Percentiles rank a stretch among this genome's conserved stretches.
Evolutionary conservation across 2,888 invertebrate species (phyloP).

Genomic region (Thymelicus lineola): DNA sequence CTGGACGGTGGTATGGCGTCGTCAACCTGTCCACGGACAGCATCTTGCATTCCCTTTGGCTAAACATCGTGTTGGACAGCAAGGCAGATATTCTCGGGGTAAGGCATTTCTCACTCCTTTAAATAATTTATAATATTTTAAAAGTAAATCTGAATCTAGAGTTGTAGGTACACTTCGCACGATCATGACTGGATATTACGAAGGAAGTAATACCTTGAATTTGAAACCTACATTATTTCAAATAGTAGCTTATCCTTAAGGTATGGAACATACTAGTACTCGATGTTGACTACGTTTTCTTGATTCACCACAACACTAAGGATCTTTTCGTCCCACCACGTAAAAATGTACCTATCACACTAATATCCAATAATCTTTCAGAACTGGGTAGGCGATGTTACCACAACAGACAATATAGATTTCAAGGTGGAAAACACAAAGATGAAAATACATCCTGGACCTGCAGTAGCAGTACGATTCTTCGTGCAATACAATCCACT

Average conservation of each 20-base stretch:
- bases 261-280: too few relatives aligned
- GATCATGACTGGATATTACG: neutral
- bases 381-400: conserved; percentile 86
- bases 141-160: neutral
- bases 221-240: too few relatives aligned
- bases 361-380: conserved; percentile 49
- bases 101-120: conserved; percentile 51
- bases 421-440: conserved; percentile 85
- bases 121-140: too few relatives aligned
- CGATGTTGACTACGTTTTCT: too few relatives aligned
- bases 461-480: conserved; percentile 83
- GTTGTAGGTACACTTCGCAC: neutral
- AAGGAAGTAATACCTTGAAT: neutral
- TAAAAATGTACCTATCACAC: neutral
- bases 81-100: conserved; percentile 87
- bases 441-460: conserved; percentile 84
- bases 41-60: conserved; percentile 85
- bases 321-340: too few relatives aligned
- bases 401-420: conserved; percentile 83
- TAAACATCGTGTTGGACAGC: conserved; percentile 84
- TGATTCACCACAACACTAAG: too few relatives aligned
- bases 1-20: conserved; percentile 86
- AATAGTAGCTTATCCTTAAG: too few relatives aligned
- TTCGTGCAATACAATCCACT: conserved; percentile 85
- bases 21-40: conserved; percentile 84